Conservation (phyloP, 2,797 vertebrate species). For the Euphonia xanthogaster region DNA sequence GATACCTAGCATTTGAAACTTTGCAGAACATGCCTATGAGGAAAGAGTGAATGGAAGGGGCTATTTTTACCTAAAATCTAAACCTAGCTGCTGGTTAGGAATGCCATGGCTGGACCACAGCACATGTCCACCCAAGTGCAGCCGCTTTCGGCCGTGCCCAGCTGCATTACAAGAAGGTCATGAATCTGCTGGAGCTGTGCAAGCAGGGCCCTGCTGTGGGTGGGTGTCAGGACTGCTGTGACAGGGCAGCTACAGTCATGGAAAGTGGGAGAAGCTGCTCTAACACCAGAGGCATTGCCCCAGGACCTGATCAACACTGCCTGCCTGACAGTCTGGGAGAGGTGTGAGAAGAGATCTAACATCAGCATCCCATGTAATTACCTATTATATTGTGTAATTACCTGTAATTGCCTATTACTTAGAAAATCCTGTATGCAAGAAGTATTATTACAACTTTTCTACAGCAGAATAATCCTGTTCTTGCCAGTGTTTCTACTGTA, state of each 20-base stretch:
- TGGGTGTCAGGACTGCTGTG: not conserved
- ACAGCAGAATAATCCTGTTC: not conserved
- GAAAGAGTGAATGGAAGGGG: not conserved
- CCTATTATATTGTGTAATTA: not conserved
- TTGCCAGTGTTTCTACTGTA: not conserved
- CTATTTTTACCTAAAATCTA: not conserved
- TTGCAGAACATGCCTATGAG: not conserved
- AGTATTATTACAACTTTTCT: not conserved
- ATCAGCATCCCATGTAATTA: not conserved
- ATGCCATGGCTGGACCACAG: not conserved
- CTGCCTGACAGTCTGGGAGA: not conserved
- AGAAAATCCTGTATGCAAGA: not conserved
- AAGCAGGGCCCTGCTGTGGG: not conserved
- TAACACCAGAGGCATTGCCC: fast-evolving
- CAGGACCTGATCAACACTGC: fast-evolving
- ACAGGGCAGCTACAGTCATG: not conserved
- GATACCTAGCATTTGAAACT: not conserved
- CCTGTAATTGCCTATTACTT: not conserved
- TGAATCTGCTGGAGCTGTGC: not conserved
- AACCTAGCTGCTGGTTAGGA: not conserved
- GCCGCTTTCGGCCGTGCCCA: fast-evolving
- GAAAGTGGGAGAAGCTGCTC: not conserved
- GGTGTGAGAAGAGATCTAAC: not conserved
- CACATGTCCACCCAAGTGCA: fast-evolving
- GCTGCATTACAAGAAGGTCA: fast-evolving